phyloP scores from a whole-genome alignment of 2,113 vertebrate species.

The Phyllostomus discolor region DNA sequence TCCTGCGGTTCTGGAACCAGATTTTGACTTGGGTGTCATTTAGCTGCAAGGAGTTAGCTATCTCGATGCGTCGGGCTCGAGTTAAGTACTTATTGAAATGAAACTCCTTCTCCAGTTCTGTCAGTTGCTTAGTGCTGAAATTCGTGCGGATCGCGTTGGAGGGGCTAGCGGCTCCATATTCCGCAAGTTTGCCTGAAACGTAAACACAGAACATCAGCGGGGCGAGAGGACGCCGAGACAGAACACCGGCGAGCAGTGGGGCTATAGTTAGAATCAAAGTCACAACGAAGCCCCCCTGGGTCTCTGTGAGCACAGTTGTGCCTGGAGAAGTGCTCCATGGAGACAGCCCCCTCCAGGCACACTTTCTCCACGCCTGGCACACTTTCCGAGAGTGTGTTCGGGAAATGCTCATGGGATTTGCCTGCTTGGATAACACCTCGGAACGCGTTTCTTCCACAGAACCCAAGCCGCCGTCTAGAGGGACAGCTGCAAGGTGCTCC shows the following conservation, averaged over 20 bases:
- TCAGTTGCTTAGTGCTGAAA: slow-evolving; percentile 86
- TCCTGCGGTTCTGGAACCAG: slow-evolving; percentile 82
- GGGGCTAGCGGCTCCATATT: slow-evolving; percentile 68
- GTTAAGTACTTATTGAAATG: slow-evolving; percentile 85
- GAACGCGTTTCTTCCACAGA: neutral
- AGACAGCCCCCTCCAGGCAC: neutral
- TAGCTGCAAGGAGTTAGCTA: slow-evolving; percentile 80
- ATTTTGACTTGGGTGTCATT: slow-evolving; percentile 86
- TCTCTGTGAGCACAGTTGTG: neutral
- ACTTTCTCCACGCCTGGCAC: neutral
- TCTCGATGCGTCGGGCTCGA: slow-evolving; percentile 79
- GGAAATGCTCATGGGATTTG: neutral
- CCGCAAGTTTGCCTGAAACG: slow-evolving; percentile 74
- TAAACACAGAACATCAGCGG: slow-evolving; percentile 41
- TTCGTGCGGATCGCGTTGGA: slow-evolving; percentile 78
- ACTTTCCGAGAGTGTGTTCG: neutral
- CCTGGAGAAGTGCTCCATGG: neutral
- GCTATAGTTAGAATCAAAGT: neutral
- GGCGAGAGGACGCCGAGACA: neutral
- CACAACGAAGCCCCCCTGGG: neutral
- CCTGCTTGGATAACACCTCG: neutral
- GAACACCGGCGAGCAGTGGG: neutral
- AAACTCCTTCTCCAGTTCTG: slow-evolving; percentile 85
- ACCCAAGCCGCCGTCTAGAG: neutral
- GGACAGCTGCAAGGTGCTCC: neutral